These are phyloP conservation scores for Gymnocypris eckloni DNA, from an alignment of 2,797 vertebrate genomes.

Conservation along the genomic window DNA sequence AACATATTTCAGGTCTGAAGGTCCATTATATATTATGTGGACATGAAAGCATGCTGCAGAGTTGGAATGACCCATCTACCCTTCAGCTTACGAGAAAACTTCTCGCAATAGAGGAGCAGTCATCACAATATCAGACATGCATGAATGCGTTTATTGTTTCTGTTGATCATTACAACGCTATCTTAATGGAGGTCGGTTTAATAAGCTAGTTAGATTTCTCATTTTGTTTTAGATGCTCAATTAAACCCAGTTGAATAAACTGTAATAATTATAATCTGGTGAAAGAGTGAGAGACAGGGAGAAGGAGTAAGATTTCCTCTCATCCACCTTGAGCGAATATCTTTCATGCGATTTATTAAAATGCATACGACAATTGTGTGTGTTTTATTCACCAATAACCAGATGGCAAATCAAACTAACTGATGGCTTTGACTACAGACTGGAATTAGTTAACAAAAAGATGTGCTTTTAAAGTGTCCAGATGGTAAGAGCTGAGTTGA, in stretches of 20 bases:
- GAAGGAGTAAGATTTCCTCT: conserved; percentile 35
- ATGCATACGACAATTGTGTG: conserved; percentile 62
- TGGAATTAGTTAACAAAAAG: conserved; percentile 71
- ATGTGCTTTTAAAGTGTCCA: conserved; percentile 72
- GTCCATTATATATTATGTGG: background rate
- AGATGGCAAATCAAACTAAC: conserved; percentile 73
- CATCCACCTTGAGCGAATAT: conserved; percentile 75
- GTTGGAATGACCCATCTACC: conserved; percentile 1
- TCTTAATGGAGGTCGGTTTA: conserved; percentile 38
- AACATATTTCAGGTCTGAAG: background rate
- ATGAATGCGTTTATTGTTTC: conserved; percentile 35
- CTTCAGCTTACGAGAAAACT: conserved; percentile 2
- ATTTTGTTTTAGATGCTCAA: conserved; percentile 70
- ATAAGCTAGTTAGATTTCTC: conserved; percentile 61
- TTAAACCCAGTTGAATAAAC: conserved; percentile 68
- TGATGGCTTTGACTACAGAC: conserved; percentile 70
- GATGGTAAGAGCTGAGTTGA: conserved; percentile 55
- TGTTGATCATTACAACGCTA: conserved; percentile 22
- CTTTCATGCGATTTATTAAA: conserved; percentile 73
- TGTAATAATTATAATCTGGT: conserved; percentile 70
- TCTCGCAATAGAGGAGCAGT: background rate
- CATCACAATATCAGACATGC: conserved; percentile 21
- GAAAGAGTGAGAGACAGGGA: conserved; percentile 61
- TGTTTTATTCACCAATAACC: conserved; percentile 71
- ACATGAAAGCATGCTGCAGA: background rate